Evolutionary conservation across 2,113 vertebrate genomes (phyloP).

Genomic region (Rousettus leschenaultii): DNA sequence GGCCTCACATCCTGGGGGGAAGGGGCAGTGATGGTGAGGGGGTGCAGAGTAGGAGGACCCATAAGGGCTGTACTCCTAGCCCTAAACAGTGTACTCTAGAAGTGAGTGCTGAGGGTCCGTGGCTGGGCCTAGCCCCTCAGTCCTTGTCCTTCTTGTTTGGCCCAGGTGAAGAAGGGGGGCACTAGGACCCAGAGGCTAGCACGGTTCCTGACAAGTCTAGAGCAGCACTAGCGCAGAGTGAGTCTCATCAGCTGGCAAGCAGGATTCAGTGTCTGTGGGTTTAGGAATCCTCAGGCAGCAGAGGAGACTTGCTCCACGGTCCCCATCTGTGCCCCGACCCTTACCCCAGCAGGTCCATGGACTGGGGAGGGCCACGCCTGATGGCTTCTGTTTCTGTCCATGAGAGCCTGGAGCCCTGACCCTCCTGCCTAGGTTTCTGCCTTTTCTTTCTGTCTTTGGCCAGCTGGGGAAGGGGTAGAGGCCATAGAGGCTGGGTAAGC

Average conservation of each 20-base stretch:
- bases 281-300: slow-evolving; percentile 65
- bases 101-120: neutral
- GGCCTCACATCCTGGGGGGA: neutral
- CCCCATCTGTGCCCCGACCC: neutral
- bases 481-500: neutral
- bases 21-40: neutral
- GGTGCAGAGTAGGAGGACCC: neutral
- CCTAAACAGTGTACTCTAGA: neutral
- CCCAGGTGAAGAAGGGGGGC: slow-evolving; percentile 70
- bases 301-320: slow-evolving; percentile 46
- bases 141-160: neutral
- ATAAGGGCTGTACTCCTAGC: neutral
- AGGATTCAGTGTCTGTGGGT: slow-evolving; percentile 63
- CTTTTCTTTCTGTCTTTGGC: slow-evolving; percentile 69
- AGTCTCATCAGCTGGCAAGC: slow-evolving; percentile 87
- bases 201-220: slow-evolving; percentile 81
- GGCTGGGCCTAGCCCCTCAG: neutral
- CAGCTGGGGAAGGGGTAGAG: slow-evolving; percentile 64
- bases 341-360: slow-evolving; percentile 24
- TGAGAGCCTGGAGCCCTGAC: slow-evolving; percentile 61
- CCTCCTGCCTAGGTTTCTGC: slow-evolving; percentile 67
- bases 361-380: slow-evolving; percentile 22
- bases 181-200: slow-evolving; percentile 90
- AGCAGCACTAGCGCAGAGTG: slow-evolving; percentile 90
- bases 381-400: slow-evolving; percentile 28